Evolutionary conservation across 1,140 invertebrate species (phyloP).

Genomic region (Coelopa frigida): DNA sequence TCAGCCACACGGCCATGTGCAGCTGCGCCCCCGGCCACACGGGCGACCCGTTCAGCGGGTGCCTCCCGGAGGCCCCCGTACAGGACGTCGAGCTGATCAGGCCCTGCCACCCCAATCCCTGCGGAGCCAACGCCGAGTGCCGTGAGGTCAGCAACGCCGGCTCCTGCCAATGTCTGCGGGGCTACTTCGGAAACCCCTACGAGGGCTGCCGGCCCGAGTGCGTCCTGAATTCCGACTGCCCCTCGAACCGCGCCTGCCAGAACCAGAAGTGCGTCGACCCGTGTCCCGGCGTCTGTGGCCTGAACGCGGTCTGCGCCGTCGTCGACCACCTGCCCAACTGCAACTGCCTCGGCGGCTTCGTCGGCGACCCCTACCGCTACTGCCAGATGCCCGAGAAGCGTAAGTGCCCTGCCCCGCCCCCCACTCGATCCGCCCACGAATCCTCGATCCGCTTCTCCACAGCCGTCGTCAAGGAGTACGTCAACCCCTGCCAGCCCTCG

Average conservation of each 20-base stretch:
- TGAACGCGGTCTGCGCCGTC: constrained; percentile 59
- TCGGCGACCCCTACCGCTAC: constrained; percentile 62
- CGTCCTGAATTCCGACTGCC: constrained; percentile 65
- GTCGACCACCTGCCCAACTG: constrained; percentile 67
- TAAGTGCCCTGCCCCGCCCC: constrained; percentile 55
- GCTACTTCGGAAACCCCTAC: constrained; percentile 66
- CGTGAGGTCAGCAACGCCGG: constrained; percentile 57
- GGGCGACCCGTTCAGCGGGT: constrained; percentile 49
- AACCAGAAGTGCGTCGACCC: constrained; percentile 72
- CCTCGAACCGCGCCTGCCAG: constrained; percentile 61
- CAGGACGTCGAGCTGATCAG: constrained; percentile 33
- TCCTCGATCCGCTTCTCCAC: constrained; percentile 12
- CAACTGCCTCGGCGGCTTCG: constrained; percentile 56
- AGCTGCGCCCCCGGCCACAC: constrained; percentile 49
- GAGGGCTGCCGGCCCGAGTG: constrained; percentile 66
- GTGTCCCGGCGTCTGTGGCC: constrained; percentile 68
- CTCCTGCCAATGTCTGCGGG: constrained; percentile 62
- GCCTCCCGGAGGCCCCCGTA: constrained; percentile 55
- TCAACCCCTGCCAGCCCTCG: constrained; percentile 53
- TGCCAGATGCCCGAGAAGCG: constrained; percentile 46
- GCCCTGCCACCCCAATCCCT: constrained; percentile 51
- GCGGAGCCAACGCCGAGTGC: constrained; percentile 67
- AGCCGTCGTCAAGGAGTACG: constrained; percentile 47
- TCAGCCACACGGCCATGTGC: constrained; percentile 43
- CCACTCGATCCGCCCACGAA: constrained; percentile 55